These are phyloP conservation scores for Scaptomyza montana DNA, from an alignment of 1,140 invertebrate genomes.

Conservation along the genomic window DNA sequence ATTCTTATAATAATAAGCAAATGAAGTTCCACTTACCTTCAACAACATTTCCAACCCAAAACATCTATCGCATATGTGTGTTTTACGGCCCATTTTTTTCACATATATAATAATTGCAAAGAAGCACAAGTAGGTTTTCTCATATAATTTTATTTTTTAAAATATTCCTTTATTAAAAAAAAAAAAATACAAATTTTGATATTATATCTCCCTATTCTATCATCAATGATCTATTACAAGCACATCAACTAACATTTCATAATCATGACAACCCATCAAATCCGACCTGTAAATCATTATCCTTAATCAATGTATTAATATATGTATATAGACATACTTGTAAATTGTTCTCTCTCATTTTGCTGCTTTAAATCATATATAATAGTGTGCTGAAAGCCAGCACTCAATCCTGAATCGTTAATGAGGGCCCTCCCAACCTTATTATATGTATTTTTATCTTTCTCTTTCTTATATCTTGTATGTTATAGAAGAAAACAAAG, in stretches of 20 bases:
- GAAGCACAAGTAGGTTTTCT: not conserved
- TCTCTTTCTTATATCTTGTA: conserved; percentile 16
- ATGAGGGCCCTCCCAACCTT: not conserved
- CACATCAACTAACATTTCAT: not conserved
- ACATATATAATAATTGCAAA: too few species aligned
- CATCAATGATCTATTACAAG: not conserved
- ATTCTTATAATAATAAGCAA: not conserved
- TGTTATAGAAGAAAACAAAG: not conserved
- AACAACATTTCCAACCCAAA: not conserved
- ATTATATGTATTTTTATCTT: not conserved
- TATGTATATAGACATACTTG: too few species aligned
- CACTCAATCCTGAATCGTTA: not conserved
- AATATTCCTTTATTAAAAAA: not conserved
- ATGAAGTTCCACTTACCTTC: not conserved
- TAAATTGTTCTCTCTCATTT: conserved; percentile 6
- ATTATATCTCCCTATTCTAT: not conserved
- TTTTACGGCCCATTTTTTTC: not conserved
- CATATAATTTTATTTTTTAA: not conserved
- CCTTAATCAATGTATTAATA: too few species aligned
- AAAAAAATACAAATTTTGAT: not conserved
- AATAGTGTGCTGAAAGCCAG: not conserved
- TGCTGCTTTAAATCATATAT: not conserved
- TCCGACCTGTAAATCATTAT: conserved; percentile 1
- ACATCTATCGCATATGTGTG: conserved; percentile 10
- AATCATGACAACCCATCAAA: not conserved